phyloP scores from a whole-genome alignment of 1,140 invertebrate species.

The Bombus waltoni region DNA sequence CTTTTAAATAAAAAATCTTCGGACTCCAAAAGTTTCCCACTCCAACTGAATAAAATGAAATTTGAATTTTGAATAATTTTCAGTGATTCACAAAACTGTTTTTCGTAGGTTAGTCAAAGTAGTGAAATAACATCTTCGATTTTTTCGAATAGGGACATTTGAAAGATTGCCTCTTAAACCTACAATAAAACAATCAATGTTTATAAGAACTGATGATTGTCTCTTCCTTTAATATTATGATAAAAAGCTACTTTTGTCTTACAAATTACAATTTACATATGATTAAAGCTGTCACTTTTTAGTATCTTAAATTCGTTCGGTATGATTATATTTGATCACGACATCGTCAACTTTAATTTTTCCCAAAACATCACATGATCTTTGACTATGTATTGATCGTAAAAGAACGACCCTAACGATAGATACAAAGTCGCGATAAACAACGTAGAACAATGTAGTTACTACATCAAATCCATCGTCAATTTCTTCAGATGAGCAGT shows the following conservation, averaged over 20 bases:
- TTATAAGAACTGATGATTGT: background rate
- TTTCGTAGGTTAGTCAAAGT: background rate
- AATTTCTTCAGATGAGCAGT: background rate
- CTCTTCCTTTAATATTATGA: background rate
- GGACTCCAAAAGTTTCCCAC: background rate
- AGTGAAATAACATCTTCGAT: background rate
- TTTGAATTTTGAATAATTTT: background rate
- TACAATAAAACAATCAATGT: background rate
- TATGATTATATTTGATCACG: background rate
- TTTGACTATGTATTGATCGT: slow-evolving; percentile 28
- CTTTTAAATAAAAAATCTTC: background rate
- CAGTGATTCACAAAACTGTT: background rate
- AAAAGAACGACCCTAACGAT: background rate
- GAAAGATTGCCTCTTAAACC: background rate
- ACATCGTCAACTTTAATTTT: slow-evolving; percentile 3
- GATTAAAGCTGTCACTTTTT: slow-evolving; percentile 9
- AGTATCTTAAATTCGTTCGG: background rate
- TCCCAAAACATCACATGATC: background rate
- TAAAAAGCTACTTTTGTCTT: background rate
- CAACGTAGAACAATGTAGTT: background rate
- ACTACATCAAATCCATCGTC: background rate
- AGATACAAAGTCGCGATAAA: background rate
- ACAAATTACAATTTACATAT: background rate
- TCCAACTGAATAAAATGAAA: background rate
- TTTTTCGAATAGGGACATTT: background rate